Conservation (phyloP, 2,113 vertebrate species). For the Notothenia rossii region DNA sequence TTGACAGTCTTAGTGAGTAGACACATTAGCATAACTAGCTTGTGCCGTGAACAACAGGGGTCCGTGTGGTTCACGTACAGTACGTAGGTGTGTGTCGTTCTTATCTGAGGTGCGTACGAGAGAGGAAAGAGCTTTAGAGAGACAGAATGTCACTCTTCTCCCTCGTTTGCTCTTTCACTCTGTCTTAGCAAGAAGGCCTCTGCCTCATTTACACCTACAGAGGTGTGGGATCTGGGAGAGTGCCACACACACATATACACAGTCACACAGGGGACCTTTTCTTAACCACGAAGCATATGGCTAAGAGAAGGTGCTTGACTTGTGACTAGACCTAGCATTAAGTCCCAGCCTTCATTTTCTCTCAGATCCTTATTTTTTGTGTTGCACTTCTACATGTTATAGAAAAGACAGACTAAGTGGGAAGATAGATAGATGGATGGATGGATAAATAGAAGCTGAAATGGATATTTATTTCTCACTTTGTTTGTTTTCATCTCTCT, state of each 20-base stretch:
- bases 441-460: neutral
- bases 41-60: constrained; percentile 67
- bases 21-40: constrained; percentile 80
- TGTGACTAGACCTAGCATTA: constrained; percentile 29
- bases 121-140: constrained; percentile 52
- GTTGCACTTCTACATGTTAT: neutral
- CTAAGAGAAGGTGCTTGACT: constrained; percentile 44
- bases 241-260: constrained; percentile 23
- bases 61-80: constrained; percentile 50
- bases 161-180: constrained; percentile 52
- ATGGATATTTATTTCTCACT: constrained; percentile 6
- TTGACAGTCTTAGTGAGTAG: constrained; percentile 74
- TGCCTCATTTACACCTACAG: constrained; percentile 74
- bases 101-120: constrained; percentile 38
- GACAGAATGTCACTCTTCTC: constrained; percentile 56
- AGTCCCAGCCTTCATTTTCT: constrained; percentile 36
- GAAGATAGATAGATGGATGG: neutral
- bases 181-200: constrained; percentile 41
- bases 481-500: constrained; percentile 16
- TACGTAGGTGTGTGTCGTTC: constrained; percentile 41
- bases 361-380: neutral
- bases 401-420: neutral
- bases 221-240: constrained; percentile 51
- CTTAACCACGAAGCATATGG: constrained; percentile 30
- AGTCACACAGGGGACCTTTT: constrained; percentile 17